Evolutionary conservation across 2,113 vertebrate species (phyloP).

Genomic region (Fregata magnificens): DNA sequence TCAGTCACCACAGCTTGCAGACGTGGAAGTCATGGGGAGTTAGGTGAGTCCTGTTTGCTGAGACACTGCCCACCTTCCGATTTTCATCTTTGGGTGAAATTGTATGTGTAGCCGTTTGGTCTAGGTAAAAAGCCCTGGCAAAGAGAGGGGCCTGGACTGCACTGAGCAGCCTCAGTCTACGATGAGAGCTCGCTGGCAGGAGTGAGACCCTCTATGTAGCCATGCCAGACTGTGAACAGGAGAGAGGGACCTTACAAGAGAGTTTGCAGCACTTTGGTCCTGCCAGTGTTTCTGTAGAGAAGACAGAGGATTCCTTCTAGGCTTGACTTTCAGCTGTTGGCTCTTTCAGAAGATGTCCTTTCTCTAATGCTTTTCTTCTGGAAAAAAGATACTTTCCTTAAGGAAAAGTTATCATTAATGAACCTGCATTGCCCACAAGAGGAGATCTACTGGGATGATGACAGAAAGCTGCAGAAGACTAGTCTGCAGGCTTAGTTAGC

Average conservation of each 20-base stretch:
- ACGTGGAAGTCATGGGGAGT: not conserved
- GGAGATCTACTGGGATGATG: not conserved
- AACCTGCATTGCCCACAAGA: not conserved
- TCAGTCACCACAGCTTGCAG: not conserved
- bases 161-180: not conserved
- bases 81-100: not conserved
- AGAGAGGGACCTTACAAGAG: not conserved
- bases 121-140: not conserved
- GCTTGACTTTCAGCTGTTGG: not conserved
- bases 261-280: not conserved
- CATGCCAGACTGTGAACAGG: not conserved
- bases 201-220: not conserved
- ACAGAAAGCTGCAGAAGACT: not conserved
- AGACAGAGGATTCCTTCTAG: not conserved
- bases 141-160: not conserved
- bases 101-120: rapidly evolving
- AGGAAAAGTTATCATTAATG: not conserved
- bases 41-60: not conserved
- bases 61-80: not conserved
- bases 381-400: not conserved
- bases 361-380: not conserved
- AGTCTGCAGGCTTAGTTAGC: not conserved
- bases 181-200: not conserved
- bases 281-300: not conserved
- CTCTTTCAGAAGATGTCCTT: not conserved